Base-by-base conservation (phyloP, 2,797 vertebrate genomes). In the Toxotes lorentzi region DNA sequence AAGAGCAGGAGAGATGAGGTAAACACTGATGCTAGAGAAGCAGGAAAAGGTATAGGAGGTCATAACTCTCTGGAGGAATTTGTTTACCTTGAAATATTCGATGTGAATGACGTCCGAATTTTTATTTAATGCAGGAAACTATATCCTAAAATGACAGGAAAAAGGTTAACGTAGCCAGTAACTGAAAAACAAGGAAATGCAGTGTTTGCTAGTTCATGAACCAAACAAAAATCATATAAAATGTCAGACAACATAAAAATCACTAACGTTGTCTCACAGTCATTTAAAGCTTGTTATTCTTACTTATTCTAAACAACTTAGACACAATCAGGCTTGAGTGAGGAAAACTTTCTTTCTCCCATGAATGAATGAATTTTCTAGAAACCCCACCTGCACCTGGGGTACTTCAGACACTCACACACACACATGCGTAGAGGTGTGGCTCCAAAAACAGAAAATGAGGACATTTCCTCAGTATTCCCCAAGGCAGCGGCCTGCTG, bases 401-500 rank as follows among this genome's bases (percentile, higher is more conserved):
- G 61, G n/a, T 53, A 53, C 58, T 70, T 43, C 54, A 24, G 10
- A 11, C 64, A 69, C 53, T 30, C 65, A 30, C 27, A 6, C 67
- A 16, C 23, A 11, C 67, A 64, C 64, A 56, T 34, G 8, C 48
- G 41, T 43, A 76, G 47, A 85, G 64, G 70, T 34, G 74, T 66
- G 62, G 65, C 70, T 86, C 70, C 47, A 66, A 86, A 91, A 92
- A 85, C 89, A 91, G 86, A 90, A 89, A 86, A 89, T 88, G 63
- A 93, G 87, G 86, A 92, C 90, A 89, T 92, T 91, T 88, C 85
- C 86, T 83, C 43, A 57, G 73, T 76, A 79, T 84, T 91, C 80
- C 87, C 86, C 0, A 3, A 13, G 79, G 86, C 63, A 40, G 53
- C 7, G 24, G 58, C 78, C 76, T 45, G 59, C 74, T 64, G 73